phyloP scores from a whole-genome alignment of 2,797 vertebrate species.

The Scyliorhinus canicula region DNA sequence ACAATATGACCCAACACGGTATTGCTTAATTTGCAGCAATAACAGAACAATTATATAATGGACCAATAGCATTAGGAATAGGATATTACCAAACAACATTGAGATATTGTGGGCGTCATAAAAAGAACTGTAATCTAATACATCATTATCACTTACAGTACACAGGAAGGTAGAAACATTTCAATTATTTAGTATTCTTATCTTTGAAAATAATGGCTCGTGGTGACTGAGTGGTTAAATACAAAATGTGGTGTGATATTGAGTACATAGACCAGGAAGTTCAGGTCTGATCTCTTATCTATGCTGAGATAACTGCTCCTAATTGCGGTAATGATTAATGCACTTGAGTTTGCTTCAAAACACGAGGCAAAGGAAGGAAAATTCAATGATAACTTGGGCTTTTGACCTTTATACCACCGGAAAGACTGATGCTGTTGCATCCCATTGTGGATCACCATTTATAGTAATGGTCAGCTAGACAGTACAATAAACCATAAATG shows the following conservation, averaged over 20 bases:
- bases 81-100: neutral
- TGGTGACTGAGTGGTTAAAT: neutral
- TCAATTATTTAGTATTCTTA: neutral
- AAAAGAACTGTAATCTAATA: neutral
- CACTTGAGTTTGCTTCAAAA: neutral
- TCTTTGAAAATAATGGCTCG: neutral
- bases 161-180: neutral
- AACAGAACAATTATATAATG: neutral
- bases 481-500: neutral
- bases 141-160: too few relatives aligned
- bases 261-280: neutral
- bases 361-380: neutral
- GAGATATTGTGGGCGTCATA: neutral
- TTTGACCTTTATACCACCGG: neutral
- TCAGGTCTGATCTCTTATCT: neutral
- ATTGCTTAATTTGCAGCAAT: neutral
- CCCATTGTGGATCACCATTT: neutral
- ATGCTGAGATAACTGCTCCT: neutral
- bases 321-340: neutral
- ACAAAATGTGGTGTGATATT: neutral
- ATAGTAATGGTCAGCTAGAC: neutral
- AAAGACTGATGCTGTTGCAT: neutral
- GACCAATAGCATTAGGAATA: neutral
- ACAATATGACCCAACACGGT: neutral
- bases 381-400: neutral